Base-by-base conservation (phyloP, 2,888 invertebrate genomes). In the Euzetes globulus region DNA sequence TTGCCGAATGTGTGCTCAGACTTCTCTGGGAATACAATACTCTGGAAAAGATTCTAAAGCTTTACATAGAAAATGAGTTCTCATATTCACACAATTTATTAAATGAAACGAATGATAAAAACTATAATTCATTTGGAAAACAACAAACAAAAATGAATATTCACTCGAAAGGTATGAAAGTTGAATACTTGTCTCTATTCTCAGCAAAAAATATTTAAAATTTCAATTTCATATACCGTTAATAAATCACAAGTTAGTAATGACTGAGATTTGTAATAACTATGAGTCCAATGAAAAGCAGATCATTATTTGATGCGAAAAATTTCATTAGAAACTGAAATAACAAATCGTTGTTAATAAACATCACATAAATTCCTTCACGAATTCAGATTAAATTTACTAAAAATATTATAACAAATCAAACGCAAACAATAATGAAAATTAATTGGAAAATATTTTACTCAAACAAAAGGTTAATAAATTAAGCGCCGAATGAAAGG, bases 1-100 rank as follows among this genome's bases (percentile, higher is more conserved):
- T 33, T 63, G 63, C 33, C 63, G 19, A 47, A 70, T 37, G 41
- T 65, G 65, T 65, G n/a, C 65, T 17, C 65, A 65, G 65, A 65
- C 65, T 33, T 63, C 37, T 17, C 63, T 19, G 9, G 1, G 13
- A 22, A 55, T 22, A 55, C 55, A 55, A 19, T 55, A 25, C 22
- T 55, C 0, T 41, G 41, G 41, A 41, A 41, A 41, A 41, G 41
- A 13, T 13, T 13, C 55, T 22, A 9, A 55, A 55, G 13, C 55
- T 55, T 50, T 55, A 22, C 15, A 25, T 55, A 7, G 1, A 13
- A 11, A 41, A 41, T 41, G 41, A 41, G 41, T 41, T 11, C 50
- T 50, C 50, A 9, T n/a, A 50, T 19, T 50, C n/a, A 50, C 19
- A 50, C 19, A 50, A 19, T 19, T 19, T 5, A 6, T 25, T 22